Evolutionary conservation across 2,797 vertebrate species (phyloP), one percentile per base, ranked within the genome.

Genomic region (Gobio occitaniae): DNA sequence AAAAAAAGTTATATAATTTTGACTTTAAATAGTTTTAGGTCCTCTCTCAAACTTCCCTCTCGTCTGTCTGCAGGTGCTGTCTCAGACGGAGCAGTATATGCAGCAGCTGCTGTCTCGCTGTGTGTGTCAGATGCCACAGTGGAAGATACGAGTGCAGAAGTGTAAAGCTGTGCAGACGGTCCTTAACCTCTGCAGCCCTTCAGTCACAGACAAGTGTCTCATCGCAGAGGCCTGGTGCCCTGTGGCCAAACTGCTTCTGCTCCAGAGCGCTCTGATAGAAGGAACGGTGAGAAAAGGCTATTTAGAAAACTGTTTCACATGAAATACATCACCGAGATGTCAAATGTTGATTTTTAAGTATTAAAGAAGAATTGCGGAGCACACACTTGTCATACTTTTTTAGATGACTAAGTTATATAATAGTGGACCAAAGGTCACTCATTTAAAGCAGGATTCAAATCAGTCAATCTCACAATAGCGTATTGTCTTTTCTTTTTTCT

Each of bases 181-280:
- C 15, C 95, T 97, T 86, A 97, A 96, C 90, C 93, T 96, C 90
- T 97, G 96, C 92, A 97, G 95, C 74, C 91, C 95, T 0, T 95
- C 93, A 0, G 91, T 95, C 86, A 96, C 96, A 0, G 93, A 96
- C 89, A 96, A 96, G 89, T 97, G 96, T 85, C 95, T 97, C 82
- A 95, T 97, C 0, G 96, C 95, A 0, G 96, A 97, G 90, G 95
- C 93, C 74, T 97, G 96, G 96, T 96, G 96, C 17, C 95, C 96
- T 0, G 87, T 93, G 1, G 78, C 1, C 0, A 95, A 96, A 88
- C 93, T 97, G 82, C 90, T 92, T 1, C 16, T 91, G 36, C 93
- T 97, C 82, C 95, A 95, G 91, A 92, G 92, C 0, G 95, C 94
- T 0, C 92, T 96, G 52, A 93, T 78, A 36, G 83, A 88, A 71